A percentile compares a stretch with the other conserved stretches of the same genome.
phyloP scores from a whole-genome alignment of 2,113 vertebrate species.

The Rhombomys opimus region DNA sequence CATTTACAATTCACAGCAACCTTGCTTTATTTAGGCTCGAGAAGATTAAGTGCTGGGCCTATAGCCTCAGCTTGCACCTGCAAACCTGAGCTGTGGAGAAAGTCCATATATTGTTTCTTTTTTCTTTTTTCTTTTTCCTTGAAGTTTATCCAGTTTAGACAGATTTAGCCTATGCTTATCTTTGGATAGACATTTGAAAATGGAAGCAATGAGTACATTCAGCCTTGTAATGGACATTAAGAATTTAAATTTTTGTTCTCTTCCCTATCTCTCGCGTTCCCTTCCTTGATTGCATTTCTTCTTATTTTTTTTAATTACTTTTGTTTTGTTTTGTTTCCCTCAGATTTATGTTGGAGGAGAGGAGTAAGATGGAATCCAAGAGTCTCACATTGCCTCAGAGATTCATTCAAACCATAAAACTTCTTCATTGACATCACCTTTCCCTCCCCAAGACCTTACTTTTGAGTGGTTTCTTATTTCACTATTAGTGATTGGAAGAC shows the following conservation, averaged over 20 bases:
- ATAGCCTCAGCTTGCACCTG: not conserved
- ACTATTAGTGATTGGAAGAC: constrained; percentile 34
- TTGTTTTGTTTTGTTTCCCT: constrained; percentile 23
- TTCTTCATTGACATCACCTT: constrained; percentile 36
- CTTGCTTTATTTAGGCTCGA: not conserved
- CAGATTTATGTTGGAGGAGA: constrained; percentile 35
- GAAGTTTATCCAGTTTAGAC: not conserved
- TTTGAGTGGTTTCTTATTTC: constrained; percentile 61
- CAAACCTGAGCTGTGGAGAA: not conserved
- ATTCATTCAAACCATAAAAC: constrained; percentile 47
- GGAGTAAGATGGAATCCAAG: constrained; percentile 42
- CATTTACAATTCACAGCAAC: not conserved
- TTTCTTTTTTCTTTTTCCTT: not conserved
- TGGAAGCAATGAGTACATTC: not conserved
- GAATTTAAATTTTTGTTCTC: constrained; percentile 6
- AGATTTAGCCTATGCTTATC: not conserved
- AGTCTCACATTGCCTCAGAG: constrained; percentile 39
- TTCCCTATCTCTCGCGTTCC: not conserved
- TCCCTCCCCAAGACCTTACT: constrained; percentile 35
- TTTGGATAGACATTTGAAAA: constrained; percentile 11
- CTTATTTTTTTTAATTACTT: not conserved
- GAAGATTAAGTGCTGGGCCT: not conserved
- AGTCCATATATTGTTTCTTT: not conserved
- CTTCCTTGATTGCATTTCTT: not conserved
- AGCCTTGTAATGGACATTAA: not conserved